These are phyloP conservation scores for Carapus acus DNA, from an alignment of 2,797 vertebrate species.

Conservation along the genomic window DNA sequence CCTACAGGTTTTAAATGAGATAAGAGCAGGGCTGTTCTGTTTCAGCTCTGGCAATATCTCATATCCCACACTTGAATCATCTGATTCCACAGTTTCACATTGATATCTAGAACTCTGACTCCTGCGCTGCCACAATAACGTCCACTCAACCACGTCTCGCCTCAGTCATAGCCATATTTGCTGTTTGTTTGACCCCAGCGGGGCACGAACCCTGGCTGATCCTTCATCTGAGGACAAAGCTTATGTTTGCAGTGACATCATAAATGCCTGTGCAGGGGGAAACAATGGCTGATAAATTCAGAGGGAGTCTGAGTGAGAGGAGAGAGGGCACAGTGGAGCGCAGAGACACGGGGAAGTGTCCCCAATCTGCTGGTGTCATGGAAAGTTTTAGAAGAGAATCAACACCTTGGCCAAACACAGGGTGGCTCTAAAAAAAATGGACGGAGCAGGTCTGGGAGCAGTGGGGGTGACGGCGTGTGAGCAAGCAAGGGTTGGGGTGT, in stretches of 20 bases:
- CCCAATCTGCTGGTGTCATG: slow-evolving; percentile 58
- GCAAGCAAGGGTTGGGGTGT: too few relatives aligned
- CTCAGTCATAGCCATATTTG: slow-evolving; percentile 61
- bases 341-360: slow-evolving; percentile 27
- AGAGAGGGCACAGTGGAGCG: slow-evolving; percentile 48
- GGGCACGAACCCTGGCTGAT: slow-evolving; percentile 64
- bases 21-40: slow-evolving; percentile 26
- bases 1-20: slow-evolving; percentile 11
- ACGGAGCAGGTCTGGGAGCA: neutral
- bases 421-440: slow-evolving; percentile 37
- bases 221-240: slow-evolving; percentile 73
- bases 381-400: slow-evolving; percentile 57
- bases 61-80: neutral
- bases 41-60: neutral
- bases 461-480: too few relatives aligned
- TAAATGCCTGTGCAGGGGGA: slow-evolving; percentile 66
- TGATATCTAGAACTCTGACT: slow-evolving; percentile 19
- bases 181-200: slow-evolving; percentile 68
- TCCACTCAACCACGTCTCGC: slow-evolving; percentile 44
- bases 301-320: slow-evolving; percentile 26
- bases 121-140: slow-evolving; percentile 37
- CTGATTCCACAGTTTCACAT: neutral
- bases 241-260: slow-evolving; percentile 73
- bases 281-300: slow-evolving; percentile 71
- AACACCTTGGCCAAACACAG: slow-evolving; percentile 63